Conservation (phyloP, 1,140 invertebrate species). For the Anastatus disparis region DNA sequence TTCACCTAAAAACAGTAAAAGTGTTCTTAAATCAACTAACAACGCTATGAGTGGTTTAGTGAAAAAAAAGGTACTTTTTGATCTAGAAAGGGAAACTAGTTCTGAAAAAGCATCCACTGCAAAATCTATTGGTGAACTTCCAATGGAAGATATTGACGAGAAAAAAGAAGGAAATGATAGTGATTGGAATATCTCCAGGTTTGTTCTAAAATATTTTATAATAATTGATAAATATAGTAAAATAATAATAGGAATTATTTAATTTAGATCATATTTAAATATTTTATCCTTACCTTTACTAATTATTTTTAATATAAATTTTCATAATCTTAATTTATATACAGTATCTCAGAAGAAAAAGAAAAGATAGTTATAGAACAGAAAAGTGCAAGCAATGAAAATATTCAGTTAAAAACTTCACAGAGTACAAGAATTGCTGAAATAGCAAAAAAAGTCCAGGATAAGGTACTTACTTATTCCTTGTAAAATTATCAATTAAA, state of each 20-base stretch:
- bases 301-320: no score
- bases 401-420: conserved; percentile 51
- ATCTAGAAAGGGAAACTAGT: conserved; percentile 68
- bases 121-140: conserved; percentile 57
- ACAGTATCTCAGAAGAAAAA: conserved; percentile 48
- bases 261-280: not conserved
- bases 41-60: conserved; percentile 64
- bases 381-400: conserved; percentile 37
- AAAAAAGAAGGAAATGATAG: conserved; percentile 61
- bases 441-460: conserved; percentile 55
- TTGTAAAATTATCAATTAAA: not conserved
- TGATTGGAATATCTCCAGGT: conserved; percentile 69
- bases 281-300: not conserved
- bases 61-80: conserved; percentile 73
- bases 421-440: conserved; percentile 57
- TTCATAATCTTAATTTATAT: not conserved
- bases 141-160: conserved; percentile 45
- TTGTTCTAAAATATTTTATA: conserved; percentile 53
- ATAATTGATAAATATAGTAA: conserved; percentile 41
- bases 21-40: conserved; percentile 69
- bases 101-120: conserved; percentile 54
- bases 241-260: not conserved
- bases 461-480: conserved; percentile 46
- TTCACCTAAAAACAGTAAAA: conserved; percentile 62
- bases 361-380: conserved; percentile 13